A percentile compares a stretch with the other conserved stretches of the same genome.
Conservation (phyloP, 2,888 invertebrate species). For the Platynereis dumerilii region DNA sequence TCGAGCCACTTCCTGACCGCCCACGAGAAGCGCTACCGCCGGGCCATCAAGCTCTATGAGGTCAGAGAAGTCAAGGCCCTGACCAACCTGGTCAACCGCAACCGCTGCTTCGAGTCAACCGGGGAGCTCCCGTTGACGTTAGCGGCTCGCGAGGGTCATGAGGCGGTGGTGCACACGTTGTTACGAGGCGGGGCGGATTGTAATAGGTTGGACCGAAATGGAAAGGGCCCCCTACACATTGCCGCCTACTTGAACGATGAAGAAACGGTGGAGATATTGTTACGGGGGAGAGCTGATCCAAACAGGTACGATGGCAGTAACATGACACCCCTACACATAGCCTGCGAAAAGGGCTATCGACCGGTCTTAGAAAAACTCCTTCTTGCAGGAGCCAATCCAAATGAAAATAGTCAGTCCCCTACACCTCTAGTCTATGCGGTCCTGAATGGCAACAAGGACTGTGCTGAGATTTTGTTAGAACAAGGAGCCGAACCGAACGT, state of each 20-base stretch:
- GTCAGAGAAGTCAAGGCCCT: slow-evolving; percentile 33
- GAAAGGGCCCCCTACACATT: slow-evolving; percentile 35
- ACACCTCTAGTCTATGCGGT: slow-evolving; percentile 30
- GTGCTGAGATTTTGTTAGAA: slow-evolving; percentile 29
- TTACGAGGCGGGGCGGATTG: slow-evolving; percentile 36
- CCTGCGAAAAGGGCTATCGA: slow-evolving; percentile 32
- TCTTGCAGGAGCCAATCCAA: slow-evolving; percentile 31
- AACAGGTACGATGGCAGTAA: slow-evolving; percentile 27
- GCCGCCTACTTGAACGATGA: slow-evolving; percentile 35
- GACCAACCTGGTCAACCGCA: slow-evolving; percentile 37
- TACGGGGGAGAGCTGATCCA: slow-evolving; percentile 29
- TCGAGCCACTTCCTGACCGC: slow-evolving; percentile 25
- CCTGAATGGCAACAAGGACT: slow-evolving; percentile 27
- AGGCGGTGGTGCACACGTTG: slow-evolving; percentile 37
- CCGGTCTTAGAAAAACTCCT: slow-evolving; percentile 31
- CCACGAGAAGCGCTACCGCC: slow-evolving; percentile 35
- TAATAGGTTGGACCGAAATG: slow-evolving; percentile 36
- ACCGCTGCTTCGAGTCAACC: slow-evolving; percentile 34
- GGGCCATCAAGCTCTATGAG: slow-evolving; percentile 39
- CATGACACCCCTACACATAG: slow-evolving; percentile 34
- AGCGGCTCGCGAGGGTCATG: slow-evolving; percentile 38
- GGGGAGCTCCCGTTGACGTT: slow-evolving; percentile 38
- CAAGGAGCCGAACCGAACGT: slow-evolving; percentile 34
- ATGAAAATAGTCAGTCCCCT: slow-evolving; percentile 17
- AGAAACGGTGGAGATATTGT: slow-evolving; percentile 36